Evolutionary conservation across 2,888 invertebrate genomes (phyloP).

Genomic region (Campoplex capitator): DNA sequence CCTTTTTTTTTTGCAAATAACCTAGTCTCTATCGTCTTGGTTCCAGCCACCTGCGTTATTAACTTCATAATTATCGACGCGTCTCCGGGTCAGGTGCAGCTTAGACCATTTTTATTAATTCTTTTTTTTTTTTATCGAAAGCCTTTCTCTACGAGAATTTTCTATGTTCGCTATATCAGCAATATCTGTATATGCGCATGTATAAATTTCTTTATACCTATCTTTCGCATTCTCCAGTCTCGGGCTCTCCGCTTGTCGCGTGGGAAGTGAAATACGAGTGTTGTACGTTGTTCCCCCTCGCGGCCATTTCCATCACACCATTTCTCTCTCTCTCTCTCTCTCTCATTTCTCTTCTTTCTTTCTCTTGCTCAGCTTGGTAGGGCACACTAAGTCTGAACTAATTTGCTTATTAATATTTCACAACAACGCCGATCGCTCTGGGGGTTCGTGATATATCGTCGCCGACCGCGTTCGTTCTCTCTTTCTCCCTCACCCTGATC

Average conservation of each 20-base stretch:
- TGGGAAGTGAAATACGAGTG: constrained; percentile 81
- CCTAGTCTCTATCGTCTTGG: neutral
- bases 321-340: constrained; percentile 43
- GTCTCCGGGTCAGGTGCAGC: neutral
- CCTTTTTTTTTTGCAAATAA: neutral
- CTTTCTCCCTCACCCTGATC: constrained; percentile 21
- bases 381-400: constrained; percentile 79
- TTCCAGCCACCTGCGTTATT: neutral
- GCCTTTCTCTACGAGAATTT: neutral
- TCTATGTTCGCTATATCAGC: neutral
- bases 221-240: constrained; percentile 48
- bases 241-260: constrained; percentile 66
- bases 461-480: constrained; percentile 64
- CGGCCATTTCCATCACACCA: constrained; percentile 67
- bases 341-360: constrained; percentile 39
- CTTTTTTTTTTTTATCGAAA: neutral
- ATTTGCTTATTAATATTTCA: constrained; percentile 84
- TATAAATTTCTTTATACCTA: constrained; percentile 56
- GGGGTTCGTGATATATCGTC: constrained; percentile 79
- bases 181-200: neutral
- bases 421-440: constrained; percentile 80
- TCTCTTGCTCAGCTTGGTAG: constrained; percentile 53
- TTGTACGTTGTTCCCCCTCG: constrained; percentile 64
- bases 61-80: neutral
- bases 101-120: neutral